Evolutionary conservation across 2,797 vertebrate species (phyloP).

Genomic region (Simalia tracyae): DNA sequence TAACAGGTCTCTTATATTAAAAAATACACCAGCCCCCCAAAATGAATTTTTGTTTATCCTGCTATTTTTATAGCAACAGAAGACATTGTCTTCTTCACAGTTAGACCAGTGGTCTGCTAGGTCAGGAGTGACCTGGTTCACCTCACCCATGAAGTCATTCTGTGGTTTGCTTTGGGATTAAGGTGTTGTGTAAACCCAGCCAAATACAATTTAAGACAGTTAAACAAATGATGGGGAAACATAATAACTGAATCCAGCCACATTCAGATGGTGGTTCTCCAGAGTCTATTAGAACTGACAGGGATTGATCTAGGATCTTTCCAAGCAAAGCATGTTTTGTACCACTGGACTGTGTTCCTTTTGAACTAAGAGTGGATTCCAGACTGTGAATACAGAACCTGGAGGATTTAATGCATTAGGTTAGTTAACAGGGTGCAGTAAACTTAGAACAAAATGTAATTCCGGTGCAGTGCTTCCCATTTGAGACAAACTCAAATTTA

Average conservation of each 20-base stretch:
- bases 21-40: background rate
- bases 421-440: background rate
- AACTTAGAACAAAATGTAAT: background rate
- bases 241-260: background rate
- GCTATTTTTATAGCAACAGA: background rate
- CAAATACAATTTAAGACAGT: background rate
- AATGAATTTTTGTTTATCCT: background rate
- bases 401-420: background rate
- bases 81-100: background rate
- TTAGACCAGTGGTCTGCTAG: background rate
- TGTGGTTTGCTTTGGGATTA: background rate
- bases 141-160: background rate
- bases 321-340: background rate
- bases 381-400: background rate
- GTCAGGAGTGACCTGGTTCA: background rate
- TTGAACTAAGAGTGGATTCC: background rate
- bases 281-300: background rate
- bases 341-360: background rate
- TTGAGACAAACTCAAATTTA: background rate
- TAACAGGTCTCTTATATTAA: background rate
- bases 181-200: background rate
- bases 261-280: background rate
- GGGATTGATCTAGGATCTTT: background rate
- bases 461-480: background rate
- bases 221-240: background rate